phyloP scores from a whole-genome alignment of 2,888 invertebrate genomes.

The Lepidocyrtoides sp. region DNA sequence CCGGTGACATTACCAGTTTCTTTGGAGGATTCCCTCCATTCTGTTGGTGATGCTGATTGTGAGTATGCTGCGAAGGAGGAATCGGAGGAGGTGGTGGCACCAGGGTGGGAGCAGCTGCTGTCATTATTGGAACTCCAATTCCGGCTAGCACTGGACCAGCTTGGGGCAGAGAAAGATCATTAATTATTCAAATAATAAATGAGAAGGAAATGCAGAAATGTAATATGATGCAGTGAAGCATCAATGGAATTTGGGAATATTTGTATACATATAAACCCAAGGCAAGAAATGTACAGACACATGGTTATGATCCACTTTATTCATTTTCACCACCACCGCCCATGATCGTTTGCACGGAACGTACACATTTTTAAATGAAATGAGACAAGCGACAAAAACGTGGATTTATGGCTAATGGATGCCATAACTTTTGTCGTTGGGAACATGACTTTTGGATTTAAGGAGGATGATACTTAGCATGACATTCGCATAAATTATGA shows the following conservation, averaged over 20 bases:
- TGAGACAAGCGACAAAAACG: conserved; percentile 59
- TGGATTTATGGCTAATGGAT: conserved; percentile 70
- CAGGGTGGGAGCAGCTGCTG: conserved; percentile 79
- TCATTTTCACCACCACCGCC: conserved; percentile 23
- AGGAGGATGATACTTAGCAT: conserved; percentile 64
- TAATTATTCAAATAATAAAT: conserved; percentile 55
- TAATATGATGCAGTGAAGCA: conserved; percentile 13
- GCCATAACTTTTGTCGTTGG: conserved; percentile 55
- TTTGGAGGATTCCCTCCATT: conserved; percentile 55
- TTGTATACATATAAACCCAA: not conserved
- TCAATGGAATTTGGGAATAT: too few relatives aligned
- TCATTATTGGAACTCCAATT: conserved; percentile 85
- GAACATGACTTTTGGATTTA: conserved; percentile 47
- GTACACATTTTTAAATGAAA: conserved; percentile 63
- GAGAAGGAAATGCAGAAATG: not conserved
- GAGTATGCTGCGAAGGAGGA: conserved; percentile 56
- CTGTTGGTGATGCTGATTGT: conserved; percentile 51
- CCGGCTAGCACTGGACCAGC: conserved; percentile 84
- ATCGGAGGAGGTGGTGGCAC: conserved; percentile 73
- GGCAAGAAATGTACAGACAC: not conserved
- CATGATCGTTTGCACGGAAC: conserved; percentile 12
- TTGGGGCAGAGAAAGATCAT: conserved; percentile 27
- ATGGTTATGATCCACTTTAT: conserved; percentile 11
- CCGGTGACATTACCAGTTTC: conserved; percentile 83
- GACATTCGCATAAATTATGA: conserved; percentile 63